These are phyloP conservation scores for Amblyopsis rosae DNA, from an alignment of 2,113 vertebrate genomes.

Conservation along the genomic window DNA sequence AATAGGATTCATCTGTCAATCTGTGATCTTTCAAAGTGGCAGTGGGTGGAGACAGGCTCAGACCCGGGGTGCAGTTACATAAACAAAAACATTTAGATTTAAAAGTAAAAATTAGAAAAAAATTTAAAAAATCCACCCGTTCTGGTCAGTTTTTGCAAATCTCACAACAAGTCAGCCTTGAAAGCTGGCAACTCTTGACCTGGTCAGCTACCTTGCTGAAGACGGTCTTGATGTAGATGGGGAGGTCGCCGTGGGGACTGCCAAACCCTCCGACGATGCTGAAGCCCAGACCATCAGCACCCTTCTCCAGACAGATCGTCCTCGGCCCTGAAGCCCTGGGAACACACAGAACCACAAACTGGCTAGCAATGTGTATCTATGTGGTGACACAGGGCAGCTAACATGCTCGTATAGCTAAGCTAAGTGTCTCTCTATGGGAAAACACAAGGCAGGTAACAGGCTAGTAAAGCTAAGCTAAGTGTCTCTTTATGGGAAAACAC, in stretches of 20 bases:
- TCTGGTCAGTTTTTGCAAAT: too few relatives aligned
- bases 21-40: too few relatives aligned
- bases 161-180: background rate
- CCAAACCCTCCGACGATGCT: conserved; percentile 95
- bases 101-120: too few relatives aligned
- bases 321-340: conserved; percentile 84
- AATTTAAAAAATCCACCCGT: too few relatives aligned
- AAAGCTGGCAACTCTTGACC: background rate
- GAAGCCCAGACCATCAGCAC: conserved; percentile 94
- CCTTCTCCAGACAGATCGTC: conserved; percentile 91
- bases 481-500: background rate
- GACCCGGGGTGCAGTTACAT: too few relatives aligned
- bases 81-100: too few relatives aligned
- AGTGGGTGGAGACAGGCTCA: too few relatives aligned
- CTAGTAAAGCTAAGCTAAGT: background rate
- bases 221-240: conserved; percentile 97
- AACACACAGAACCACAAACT: conserved; percentile 20
- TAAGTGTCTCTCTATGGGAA: background rate
- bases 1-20: too few relatives aligned
- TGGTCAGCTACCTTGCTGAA: conserved; percentile 88
- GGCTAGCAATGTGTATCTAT: background rate
- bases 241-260: conserved; percentile 95
- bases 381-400: too few relatives aligned
- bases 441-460: too few relatives aligned
- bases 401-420: too few relatives aligned